phyloP scores from a whole-genome alignment of 1,140 invertebrate species.

The Calephelis nemesis region DNA sequence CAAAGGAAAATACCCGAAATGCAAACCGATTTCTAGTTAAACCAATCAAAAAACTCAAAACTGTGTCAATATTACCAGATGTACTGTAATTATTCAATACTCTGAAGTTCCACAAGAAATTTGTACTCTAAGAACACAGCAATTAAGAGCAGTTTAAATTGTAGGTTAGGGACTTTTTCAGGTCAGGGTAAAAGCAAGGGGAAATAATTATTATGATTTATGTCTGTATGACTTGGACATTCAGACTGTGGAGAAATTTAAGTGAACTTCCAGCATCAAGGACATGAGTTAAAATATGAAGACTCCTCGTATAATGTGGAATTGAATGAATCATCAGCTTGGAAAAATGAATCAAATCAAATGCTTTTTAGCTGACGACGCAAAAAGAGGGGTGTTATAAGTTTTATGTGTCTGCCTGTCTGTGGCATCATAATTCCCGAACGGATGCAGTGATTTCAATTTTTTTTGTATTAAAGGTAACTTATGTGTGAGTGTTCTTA shows the following conservation, averaged over 20 bases:
- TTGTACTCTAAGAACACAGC: not conserved
- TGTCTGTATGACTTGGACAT: not conserved
- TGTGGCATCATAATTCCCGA: too few relatives aligned
- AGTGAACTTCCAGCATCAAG: too few relatives aligned
- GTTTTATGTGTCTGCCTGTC: too few relatives aligned
- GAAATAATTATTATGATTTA: not conserved
- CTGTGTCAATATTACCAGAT: conserved; percentile 2
- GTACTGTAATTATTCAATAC: not conserved
- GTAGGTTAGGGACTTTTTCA: not conserved
- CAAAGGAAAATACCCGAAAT: conserved; percentile 8
- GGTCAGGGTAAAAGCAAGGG: conserved; percentile 5
- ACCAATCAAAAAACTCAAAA: conserved; percentile 9
- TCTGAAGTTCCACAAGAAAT: not conserved
- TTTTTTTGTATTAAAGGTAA: too few relatives aligned
- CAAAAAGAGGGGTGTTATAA: too few relatives aligned
- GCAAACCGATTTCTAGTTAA: not conserved
- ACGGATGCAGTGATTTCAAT: too few relatives aligned
- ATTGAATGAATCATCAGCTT: too few relatives aligned
- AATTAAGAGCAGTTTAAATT: not conserved
- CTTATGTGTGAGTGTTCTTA: too few relatives aligned
- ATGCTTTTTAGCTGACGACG: too few relatives aligned
- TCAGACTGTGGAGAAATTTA: not conserved
- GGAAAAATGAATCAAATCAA: too few relatives aligned
- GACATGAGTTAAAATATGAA: too few relatives aligned
- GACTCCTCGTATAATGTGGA: too few relatives aligned